Evolutionary conservation across 2,113 vertebrate species (phyloP).

Genomic region (Elgaria multicarinata): DNA sequence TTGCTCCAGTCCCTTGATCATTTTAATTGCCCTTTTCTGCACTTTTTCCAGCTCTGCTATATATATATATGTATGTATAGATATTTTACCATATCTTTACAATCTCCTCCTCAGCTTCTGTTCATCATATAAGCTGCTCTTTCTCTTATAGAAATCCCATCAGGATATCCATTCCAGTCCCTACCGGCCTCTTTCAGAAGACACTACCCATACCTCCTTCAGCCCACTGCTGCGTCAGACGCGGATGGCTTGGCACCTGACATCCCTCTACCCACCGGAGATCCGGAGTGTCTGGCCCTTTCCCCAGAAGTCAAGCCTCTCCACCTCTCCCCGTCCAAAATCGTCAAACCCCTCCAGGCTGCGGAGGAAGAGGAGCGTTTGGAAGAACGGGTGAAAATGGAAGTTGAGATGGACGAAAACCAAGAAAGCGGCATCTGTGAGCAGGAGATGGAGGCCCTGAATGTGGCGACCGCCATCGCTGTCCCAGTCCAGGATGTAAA

Average conservation of each 20-base stretch:
- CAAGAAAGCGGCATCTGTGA: conserved; percentile 64
- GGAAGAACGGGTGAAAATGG: conserved; percentile 77
- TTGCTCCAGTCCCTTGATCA: too few relatives aligned
- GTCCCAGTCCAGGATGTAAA: conserved; percentile 62
- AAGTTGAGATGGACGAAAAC: conserved; percentile 75
- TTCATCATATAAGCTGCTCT: not conserved
- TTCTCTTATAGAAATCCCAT: conserved; percentile 84
- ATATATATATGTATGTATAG: too few relatives aligned
- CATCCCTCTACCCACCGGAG: conserved; percentile 77
- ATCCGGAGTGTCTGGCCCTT: conserved; percentile 78
- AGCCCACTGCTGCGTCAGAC: conserved; percentile 79
- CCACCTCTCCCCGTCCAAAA: conserved; percentile 80
- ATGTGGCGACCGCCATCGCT: conserved; percentile 46
- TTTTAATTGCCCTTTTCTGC: too few relatives aligned
- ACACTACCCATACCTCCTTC: conserved; percentile 88
- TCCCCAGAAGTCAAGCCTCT: conserved; percentile 84
- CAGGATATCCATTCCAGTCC: conserved; percentile 89
- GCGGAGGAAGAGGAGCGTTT: conserved; percentile 64
- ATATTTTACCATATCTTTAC: too few relatives aligned
- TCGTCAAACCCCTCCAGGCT: conserved; percentile 75
- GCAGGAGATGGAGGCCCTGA: conserved; percentile 65
- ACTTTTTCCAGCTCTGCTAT: too few relatives aligned
- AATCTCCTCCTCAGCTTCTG: too few relatives aligned
- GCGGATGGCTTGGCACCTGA: conserved; percentile 81
- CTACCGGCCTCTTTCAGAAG: conserved; percentile 87